Evolutionary conservation across 2,113 vertebrate species (phyloP).

Genomic region (Pangasianodon hypophthalmus): DNA sequence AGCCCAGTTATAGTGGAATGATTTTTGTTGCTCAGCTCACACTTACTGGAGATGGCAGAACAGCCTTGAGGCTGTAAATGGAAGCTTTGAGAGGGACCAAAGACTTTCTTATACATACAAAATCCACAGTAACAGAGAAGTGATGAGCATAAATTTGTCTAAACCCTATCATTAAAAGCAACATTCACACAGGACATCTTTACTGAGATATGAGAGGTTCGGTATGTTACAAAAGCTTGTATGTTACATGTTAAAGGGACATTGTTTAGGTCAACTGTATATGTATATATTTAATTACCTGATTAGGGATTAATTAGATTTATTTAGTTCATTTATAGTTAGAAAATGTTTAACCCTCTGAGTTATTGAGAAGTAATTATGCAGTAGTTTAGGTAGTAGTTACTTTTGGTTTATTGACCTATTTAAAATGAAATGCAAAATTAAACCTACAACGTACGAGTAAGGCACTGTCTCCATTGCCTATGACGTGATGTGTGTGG

Average conservation of each 20-base stretch:
- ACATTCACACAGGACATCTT: constrained; percentile 40
- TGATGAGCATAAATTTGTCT: constrained; percentile 1
- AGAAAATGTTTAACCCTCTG: constrained; percentile 75
- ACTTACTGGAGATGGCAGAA: background rate
- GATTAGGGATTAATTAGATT: constrained; percentile 30
- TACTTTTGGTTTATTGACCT: constrained; percentile 31
- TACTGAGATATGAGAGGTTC: constrained; percentile 27
- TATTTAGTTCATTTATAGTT: constrained; percentile 43
- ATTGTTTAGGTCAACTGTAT: constrained; percentile 43
- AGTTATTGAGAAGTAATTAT: constrained; percentile 62
- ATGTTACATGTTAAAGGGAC: constrained; percentile 61
- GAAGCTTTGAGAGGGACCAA: constrained; percentile 30
- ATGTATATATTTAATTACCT: constrained; percentile 13
- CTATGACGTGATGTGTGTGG: background rate
- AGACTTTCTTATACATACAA: constrained; percentile 19
- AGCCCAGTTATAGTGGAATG: background rate
- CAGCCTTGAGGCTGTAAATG: constrained; percentile 22
- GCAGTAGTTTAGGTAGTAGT: constrained; percentile 39
- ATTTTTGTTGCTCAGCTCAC: constrained; percentile 28
- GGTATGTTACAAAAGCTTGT: constrained; percentile 4
- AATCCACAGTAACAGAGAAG: background rate
- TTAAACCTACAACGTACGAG: background rate
- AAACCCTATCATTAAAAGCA: background rate
- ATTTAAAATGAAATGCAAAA: constrained; percentile 29
- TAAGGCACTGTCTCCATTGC: background rate